Conservation (phyloP, 2,113 vertebrate species). For the Acrocephalus arundinaceus region DNA sequence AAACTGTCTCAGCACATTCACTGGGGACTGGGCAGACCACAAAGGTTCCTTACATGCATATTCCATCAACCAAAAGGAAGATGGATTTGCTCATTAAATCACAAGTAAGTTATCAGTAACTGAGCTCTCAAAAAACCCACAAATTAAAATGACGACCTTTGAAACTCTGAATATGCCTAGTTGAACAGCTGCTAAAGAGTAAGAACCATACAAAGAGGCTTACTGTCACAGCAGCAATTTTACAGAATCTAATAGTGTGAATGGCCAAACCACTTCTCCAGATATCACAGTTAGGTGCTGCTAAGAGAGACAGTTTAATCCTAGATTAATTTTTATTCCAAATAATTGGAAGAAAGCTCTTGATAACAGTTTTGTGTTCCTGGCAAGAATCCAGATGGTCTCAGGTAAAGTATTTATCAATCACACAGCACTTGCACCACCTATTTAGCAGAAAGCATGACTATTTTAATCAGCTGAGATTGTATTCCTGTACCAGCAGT, state of each 20-base stretch:
- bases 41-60: not conserved
- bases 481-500: not conserved
- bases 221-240: not conserved
- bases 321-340: slow-evolving; percentile 48
- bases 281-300: not conserved
- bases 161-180: not conserved
- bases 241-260: slow-evolving; percentile 11
- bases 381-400: not conserved
- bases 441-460: not conserved
- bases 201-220: slow-evolving; percentile 19
- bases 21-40: not conserved
- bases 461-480: not conserved
- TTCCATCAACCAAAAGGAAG: not conserved
- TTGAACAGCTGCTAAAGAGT: slow-evolving; percentile 18
- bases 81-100: slow-evolving; percentile 1
- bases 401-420: not conserved
- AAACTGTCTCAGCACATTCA: not conserved
- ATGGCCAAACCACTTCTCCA: not conserved
- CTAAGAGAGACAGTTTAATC: slow-evolving; percentile 35
- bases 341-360: slow-evolving; percentile 48
- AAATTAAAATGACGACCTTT: slow-evolving; percentile 28
- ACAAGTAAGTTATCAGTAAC: slow-evolving; percentile 31
- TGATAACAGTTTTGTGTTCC: not conserved
- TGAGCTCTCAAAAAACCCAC: not conserved
- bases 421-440: not conserved